These are phyloP conservation scores for Notolabrus celidotus DNA, from an alignment of 2,797 vertebrate genomes.

Conservation along the genomic window DNA sequence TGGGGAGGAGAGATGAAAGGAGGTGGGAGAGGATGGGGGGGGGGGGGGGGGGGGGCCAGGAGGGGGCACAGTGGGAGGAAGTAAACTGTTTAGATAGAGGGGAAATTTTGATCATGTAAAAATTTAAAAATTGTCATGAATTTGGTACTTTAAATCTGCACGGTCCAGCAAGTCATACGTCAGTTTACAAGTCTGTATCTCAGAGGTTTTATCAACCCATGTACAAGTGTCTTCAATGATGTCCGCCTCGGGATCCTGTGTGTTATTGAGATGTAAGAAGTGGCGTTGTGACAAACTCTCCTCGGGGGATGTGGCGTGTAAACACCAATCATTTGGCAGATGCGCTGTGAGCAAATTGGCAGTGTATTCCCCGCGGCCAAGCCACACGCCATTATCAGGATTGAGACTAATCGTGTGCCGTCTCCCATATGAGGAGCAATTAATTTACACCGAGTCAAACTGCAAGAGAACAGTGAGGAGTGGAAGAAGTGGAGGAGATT, in stretches of 20 bases:
- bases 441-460: conserved; percentile 87
- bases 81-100: conserved; percentile 50
- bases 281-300: conserved; percentile 84
- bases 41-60: conserved; percentile 33
- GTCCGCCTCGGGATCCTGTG: conserved; percentile 60
- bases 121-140: neutral
- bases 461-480: conserved; percentile 65
- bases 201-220: conserved; percentile 17
- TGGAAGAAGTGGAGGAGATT: conserved; percentile 37
- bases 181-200: neutral
- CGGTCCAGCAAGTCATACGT: neutral
- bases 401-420: conserved; percentile 89
- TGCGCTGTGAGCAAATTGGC: conserved; percentile 86
- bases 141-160: neutral
- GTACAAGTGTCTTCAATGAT: conserved; percentile 27
- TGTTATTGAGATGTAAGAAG: conserved; percentile 87
- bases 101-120: conserved; percentile 21
- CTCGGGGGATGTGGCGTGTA: conserved; percentile 85
- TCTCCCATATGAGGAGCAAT: conserved; percentile 89
- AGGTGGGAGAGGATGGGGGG: conserved; percentile 52
- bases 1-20: conserved; percentile 68
- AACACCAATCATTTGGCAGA: conserved; percentile 91
- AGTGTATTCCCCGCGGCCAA: conserved; percentile 84
- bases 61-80: conserved; percentile 9
- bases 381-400: conserved; percentile 89